A percentile compares a stretch with the other conserved stretches of the same genome.
Conservation (phyloP, 2,888 invertebrate genomes). For the Drosophila flavopinicola region DNA sequence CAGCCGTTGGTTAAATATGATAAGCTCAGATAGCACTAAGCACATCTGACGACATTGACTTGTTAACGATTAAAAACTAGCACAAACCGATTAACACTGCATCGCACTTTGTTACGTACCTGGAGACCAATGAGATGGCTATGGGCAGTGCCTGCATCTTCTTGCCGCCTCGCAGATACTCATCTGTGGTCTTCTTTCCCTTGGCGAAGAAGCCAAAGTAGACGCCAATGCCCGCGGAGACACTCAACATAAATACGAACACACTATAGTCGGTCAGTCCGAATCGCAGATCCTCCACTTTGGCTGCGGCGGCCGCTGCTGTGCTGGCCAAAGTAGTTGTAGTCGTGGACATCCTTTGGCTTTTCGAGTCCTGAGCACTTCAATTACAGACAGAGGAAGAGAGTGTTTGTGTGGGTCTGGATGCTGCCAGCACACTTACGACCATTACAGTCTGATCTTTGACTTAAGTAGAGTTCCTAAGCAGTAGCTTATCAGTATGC, state of each 20-base stretch:
- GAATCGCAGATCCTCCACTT: constrained; percentile 66
- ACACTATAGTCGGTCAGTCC: constrained; percentile 86
- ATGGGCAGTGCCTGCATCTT: constrained; percentile 87
- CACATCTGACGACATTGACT: constrained; percentile 10
- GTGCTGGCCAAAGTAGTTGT: constrained; percentile 28
- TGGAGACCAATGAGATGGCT: constrained; percentile 87
- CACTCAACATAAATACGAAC: constrained; percentile 85
- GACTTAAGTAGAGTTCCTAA: constrained; percentile 47
- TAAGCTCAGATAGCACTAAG: constrained; percentile 5
- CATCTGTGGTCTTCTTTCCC: constrained; percentile 85
- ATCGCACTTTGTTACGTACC: constrained; percentile 54
- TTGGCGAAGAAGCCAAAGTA: constrained; percentile 86
- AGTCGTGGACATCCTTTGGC: constrained; percentile 28
- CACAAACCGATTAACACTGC: constrained; percentile 8
- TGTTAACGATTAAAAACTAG: constrained; percentile 4
- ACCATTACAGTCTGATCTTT: constrained; percentile 7
- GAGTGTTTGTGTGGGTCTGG: constrained; percentile 7
- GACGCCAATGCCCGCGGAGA: constrained; percentile 86
- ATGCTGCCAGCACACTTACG: constrained; percentile 41
- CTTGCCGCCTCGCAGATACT: constrained; percentile 86
- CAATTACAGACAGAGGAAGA: background rate
- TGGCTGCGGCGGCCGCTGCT: constrained; percentile 8
- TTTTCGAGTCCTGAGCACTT: background rate
- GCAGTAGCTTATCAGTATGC: constrained; percentile 45
- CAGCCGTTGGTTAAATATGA: constrained; percentile 1